Conservation (phyloP, 2,888 invertebrate genomes). For the Adelphocoris suturalis region DNA sequence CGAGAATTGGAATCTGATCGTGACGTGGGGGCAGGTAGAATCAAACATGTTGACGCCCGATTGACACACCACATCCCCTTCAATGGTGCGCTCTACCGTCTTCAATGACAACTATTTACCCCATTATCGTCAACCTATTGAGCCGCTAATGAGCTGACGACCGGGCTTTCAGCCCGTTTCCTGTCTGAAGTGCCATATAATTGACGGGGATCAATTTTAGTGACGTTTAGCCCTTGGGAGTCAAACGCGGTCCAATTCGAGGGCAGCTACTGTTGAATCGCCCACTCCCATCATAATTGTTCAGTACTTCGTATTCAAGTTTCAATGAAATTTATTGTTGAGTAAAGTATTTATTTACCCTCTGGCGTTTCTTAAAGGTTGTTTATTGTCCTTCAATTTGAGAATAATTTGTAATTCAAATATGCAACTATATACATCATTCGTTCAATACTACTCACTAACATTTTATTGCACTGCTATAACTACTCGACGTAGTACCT, state of each 20-base stretch:
- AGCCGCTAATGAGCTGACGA: slow-evolving; percentile 63
- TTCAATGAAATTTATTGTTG: too few species aligned
- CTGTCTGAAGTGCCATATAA: slow-evolving; percentile 43
- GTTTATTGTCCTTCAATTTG: too few species aligned
- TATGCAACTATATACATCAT: too few species aligned
- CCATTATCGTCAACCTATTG: slow-evolving; percentile 64
- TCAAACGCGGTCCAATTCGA: not conserved
- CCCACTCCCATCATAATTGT: not conserved
- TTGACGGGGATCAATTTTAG: slow-evolving; percentile 55
- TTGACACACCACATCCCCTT: slow-evolving; percentile 10
- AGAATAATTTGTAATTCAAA: too few species aligned
- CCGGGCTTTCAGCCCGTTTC: slow-evolving; percentile 29
- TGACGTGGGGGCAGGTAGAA: too few species aligned
- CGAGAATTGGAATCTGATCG: too few species aligned
- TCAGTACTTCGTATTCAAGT: not conserved
- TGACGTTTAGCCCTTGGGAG: slow-evolving; percentile 5
- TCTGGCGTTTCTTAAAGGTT: too few species aligned
- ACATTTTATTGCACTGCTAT: too few species aligned
- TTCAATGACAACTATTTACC: slow-evolving; percentile 60
- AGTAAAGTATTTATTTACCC: too few species aligned
- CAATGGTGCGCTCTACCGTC: slow-evolving; percentile 34
- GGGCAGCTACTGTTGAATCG: not conserved
- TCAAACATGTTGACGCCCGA: not conserved
- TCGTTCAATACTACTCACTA: too few species aligned
- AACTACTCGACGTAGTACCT: too few species aligned